Evolutionary conservation across 2,797 vertebrate species (phyloP).

Genomic region (Microcaecilia unicolor): DNA sequence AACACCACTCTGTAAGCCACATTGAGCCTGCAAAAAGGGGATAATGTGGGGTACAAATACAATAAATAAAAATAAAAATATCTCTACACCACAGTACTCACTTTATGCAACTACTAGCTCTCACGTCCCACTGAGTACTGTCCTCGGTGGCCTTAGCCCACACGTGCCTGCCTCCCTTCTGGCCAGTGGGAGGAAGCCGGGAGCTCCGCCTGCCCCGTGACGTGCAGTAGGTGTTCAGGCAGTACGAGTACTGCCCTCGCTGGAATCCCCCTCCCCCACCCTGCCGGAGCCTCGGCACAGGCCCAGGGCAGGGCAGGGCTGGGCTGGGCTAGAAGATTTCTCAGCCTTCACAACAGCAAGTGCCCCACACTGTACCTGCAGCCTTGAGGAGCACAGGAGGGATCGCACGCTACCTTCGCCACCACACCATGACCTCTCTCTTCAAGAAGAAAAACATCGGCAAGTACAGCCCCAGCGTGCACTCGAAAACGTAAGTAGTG

Average conservation of each 20-base stretch:
- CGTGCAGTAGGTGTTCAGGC: not conserved
- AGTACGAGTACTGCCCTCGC: slow-evolving; percentile 3
- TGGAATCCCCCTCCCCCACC: not conserved
- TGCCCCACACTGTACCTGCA: not conserved
- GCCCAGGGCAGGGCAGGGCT: too few relatives aligned
- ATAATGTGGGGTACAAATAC: too few relatives aligned
- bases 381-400: not conserved
- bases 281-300: too few relatives aligned
- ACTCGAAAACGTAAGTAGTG: slow-evolving; percentile 56
- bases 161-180: too few relatives aligned
- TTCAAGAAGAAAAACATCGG: slow-evolving; percentile 62
- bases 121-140: too few relatives aligned
- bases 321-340: too few relatives aligned
- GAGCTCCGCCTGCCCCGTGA: slow-evolving; percentile 13
- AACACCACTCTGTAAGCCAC: too few relatives aligned
- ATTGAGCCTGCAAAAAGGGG: too few relatives aligned
- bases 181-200: not conserved
- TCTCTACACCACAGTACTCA: too few relatives aligned
- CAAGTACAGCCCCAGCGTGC: slow-evolving; percentile 58
- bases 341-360: not conserved
- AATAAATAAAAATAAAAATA: too few relatives aligned
- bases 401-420: slow-evolving; percentile 6
- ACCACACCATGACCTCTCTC: slow-evolving; percentile 55
- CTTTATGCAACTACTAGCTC: too few relatives aligned
- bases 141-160: too few relatives aligned